Percentiles rank a stretch among this genome's conserved stretches.
phyloP scores from a whole-genome alignment of 1,140 invertebrate species.

The Zaprionus gabonicus region DNA sequence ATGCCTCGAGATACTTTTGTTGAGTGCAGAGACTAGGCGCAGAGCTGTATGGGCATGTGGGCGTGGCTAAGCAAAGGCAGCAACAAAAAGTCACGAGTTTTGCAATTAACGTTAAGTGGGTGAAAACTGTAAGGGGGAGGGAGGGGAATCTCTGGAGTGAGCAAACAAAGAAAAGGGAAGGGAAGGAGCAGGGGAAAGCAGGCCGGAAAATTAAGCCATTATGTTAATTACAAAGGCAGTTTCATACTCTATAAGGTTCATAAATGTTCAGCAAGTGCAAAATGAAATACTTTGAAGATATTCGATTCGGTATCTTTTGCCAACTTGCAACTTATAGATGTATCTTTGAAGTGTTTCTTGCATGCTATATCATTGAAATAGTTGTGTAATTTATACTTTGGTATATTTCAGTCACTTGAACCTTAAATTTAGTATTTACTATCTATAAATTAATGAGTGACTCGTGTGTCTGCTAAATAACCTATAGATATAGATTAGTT shows the following conservation, averaged over 20 bases:
- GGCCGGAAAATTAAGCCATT: not conserved
- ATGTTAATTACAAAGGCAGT: not conserved
- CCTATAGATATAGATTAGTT: no score
- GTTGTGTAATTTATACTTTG: no score
- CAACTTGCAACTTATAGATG: not conserved
- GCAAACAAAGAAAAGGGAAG: not conserved
- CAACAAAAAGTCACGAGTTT: conserved; percentile 48
- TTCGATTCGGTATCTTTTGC: no score
- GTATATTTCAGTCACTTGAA: no score
- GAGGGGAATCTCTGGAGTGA: not conserved
- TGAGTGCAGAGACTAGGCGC: conserved; percentile 27
- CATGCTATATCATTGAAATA: no score
- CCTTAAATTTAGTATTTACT: no score
- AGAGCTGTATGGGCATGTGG: conserved; percentile 15
- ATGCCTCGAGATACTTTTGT: conserved; percentile 59
- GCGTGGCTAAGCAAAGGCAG: conserved; percentile 15
- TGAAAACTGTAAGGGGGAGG: not conserved
- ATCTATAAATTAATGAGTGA: not conserved
- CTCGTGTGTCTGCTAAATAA: no score
- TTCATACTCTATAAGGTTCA: not conserved
- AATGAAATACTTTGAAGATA: not conserved
- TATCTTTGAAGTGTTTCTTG: not conserved
- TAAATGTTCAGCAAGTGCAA: not conserved
- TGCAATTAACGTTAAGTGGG: conserved; percentile 72
- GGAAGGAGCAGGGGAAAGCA: not conserved